A percentile compares a stretch with the other conserved stretches of the same genome.
phyloP scores from a whole-genome alignment of 2,888 invertebrate species.

The Hesperia comma region DNA sequence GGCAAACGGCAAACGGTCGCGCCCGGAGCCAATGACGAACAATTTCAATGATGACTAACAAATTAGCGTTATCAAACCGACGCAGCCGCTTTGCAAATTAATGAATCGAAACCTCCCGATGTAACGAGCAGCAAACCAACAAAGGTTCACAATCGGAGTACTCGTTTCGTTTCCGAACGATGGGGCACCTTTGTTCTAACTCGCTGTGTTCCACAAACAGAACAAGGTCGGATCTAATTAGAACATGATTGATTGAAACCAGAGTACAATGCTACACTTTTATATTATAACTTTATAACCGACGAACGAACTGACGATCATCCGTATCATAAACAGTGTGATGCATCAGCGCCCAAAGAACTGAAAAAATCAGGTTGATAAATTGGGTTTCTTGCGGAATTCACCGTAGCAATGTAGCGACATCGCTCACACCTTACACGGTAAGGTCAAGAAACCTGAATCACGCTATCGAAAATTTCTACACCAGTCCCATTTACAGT shows the following conservation, averaged over 20 bases:
- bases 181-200: conserved; percentile 9
- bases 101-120: neutral
- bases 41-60: neutral
- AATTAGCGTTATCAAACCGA: neutral
- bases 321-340: no score
- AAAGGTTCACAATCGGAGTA: conserved; percentile 7
- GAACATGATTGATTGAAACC: conserved; percentile 29
- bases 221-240: conserved; percentile 29
- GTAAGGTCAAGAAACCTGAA: no score
- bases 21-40: neutral
- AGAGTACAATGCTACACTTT: neutral
- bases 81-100: conserved; percentile 8
- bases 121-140: neutral
- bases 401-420: no score
- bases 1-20: neutral
- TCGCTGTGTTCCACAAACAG: conserved; percentile 12
- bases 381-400: no score
- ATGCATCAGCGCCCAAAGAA: no score
- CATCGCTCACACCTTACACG: no score
- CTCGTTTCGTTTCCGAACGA: conserved; percentile 13
- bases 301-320: no score
- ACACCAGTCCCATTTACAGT: no score
- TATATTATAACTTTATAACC: neutral
- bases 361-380: no score
- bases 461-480: no score